Evolutionary conservation across 1,140 invertebrate genomes (phyloP).

Genomic region (Medauroidea extradentata): DNA sequence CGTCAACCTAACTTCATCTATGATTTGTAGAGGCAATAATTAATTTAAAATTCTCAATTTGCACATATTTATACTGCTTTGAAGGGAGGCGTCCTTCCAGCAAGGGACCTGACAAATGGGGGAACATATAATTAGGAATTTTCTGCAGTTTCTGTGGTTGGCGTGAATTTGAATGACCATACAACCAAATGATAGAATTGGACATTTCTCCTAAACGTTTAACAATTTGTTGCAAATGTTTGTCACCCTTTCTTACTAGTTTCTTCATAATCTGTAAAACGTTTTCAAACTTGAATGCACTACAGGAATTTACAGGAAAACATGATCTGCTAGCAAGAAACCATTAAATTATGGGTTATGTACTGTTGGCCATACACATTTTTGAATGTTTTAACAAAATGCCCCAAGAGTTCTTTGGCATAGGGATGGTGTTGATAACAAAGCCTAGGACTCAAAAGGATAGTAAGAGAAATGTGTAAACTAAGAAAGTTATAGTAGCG

Average conservation of each 20-base stretch:
- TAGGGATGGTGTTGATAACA: slow-evolving; percentile 5
- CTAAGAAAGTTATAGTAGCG: not conserved
- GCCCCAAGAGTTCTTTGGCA: slow-evolving; percentile 3
- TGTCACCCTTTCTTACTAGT: slow-evolving; percentile 14
- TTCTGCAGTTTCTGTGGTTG: no score
- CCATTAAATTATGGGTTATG: slow-evolving; percentile 15
- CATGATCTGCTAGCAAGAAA: slow-evolving; percentile 12
- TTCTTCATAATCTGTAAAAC: slow-evolving; percentile 13
- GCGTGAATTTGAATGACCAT: no score
- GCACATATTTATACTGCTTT: no score
- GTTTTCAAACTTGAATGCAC: slow-evolving; percentile 17
- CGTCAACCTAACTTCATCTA: no score
- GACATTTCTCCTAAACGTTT: slow-evolving; percentile 5
- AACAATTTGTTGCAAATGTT: slow-evolving; percentile 14
- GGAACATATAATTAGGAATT: no score
- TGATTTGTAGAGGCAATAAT: no score
- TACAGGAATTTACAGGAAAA: slow-evolving; percentile 10
- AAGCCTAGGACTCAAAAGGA: not conserved
- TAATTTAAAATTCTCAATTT: no score
- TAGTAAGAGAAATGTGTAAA: slow-evolving; percentile 5
- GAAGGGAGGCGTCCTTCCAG: no score
- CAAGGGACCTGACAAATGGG: no score
- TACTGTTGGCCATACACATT: slow-evolving; percentile 5
- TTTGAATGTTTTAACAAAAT: slow-evolving; percentile 3
- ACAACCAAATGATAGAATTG: no score